A percentile compares a stretch with the other conserved stretches of the same genome.
These are phyloP conservation scores for Apamea sordens DNA, from an alignment of 2,888 invertebrate species.

Conservation along the genomic window DNA sequence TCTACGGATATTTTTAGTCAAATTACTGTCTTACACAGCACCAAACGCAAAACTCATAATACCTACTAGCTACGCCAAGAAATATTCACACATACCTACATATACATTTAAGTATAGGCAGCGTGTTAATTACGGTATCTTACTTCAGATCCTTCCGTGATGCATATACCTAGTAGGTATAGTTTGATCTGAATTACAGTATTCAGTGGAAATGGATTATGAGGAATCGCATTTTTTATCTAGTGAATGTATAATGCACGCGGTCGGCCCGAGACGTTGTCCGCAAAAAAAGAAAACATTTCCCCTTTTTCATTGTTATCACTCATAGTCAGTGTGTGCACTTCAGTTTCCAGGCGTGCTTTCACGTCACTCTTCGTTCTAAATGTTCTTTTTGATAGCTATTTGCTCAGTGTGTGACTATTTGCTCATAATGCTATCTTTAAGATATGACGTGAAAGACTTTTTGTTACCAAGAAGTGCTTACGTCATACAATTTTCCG, in stretches of 20 bases:
- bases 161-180: neutral
- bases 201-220: constrained; percentile 30
- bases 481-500: neutral
- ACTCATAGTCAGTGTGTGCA: constrained; percentile 45
- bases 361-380: constrained; percentile 20
- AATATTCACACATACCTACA: neutral
- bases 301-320: constrained; percentile 36
- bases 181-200: constrained; percentile 18
- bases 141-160: neutral
- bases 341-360: constrained; percentile 35
- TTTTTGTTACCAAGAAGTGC: neutral
- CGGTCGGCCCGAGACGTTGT: constrained; percentile 23
- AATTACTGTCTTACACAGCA: neutral
- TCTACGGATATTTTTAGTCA: neutral
- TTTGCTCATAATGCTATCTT: too few relatives aligned
- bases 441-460: neutral
- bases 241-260: constrained; percentile 45
- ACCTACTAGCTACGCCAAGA: neutral
- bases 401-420: constrained; percentile 2
- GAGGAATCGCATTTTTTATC: constrained; percentile 48
- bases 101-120: neutral
- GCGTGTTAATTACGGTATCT: neutral
- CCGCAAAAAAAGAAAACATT: constrained; percentile 42
- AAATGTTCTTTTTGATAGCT: constrained; percentile 19
- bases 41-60: neutral